Evolutionary conservation across 2,113 vertebrate species (phyloP).

Genomic region (Caloenas nicobarica): DNA sequence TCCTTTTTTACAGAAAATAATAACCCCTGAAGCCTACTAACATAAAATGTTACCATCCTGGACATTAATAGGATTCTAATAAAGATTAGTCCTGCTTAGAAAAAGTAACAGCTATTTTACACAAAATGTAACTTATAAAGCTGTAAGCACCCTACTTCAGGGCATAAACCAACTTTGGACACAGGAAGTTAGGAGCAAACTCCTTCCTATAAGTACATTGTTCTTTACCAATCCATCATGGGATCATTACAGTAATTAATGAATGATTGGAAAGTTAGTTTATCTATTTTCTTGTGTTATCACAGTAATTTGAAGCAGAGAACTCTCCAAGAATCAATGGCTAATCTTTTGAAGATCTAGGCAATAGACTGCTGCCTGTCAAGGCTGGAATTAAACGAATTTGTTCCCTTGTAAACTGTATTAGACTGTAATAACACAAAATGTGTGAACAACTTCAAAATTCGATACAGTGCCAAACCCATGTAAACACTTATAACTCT

Average conservation of each 20-base stretch:
- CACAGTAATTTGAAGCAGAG: background rate
- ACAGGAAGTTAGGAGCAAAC: background rate
- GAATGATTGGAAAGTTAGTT: background rate
- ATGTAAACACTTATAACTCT: background rate
- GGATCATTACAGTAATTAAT: background rate
- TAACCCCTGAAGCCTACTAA: background rate
- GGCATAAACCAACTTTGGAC: background rate
- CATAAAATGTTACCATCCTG: background rate
- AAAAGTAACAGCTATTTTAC: background rate
- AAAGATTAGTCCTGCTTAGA: background rate
- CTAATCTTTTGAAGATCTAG: background rate
- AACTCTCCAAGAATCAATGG: background rate
- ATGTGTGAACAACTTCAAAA: background rate
- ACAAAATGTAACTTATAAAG: background rate
- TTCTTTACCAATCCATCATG: background rate
- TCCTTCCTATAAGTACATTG: background rate
- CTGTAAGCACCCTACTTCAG: background rate
- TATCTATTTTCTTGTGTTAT: background rate
- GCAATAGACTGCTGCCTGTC: background rate
- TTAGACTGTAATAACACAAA: background rate
- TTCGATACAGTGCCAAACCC: background rate
- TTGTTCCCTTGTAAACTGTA: background rate
- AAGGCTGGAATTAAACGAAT: background rate
- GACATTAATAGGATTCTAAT: background rate
- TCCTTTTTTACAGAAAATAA: background rate